phyloP scores from a whole-genome alignment of 2,888 invertebrate species.

The Parnassius glacialis region DNA sequence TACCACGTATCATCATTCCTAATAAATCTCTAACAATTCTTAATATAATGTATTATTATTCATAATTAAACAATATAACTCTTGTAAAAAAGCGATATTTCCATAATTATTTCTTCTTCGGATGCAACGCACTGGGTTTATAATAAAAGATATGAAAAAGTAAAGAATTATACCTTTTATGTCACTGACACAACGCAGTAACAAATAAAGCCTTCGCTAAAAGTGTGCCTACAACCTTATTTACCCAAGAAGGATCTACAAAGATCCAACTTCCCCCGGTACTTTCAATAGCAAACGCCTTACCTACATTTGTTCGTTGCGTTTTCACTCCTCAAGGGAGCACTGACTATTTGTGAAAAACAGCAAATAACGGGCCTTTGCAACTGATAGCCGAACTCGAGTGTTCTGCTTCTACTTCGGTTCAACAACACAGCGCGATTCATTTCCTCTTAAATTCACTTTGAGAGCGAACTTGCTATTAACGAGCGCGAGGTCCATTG shows the following conservation, averaged over 20 bases:
- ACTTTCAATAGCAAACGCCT: slow-evolving; percentile 43
- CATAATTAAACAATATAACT: too few species aligned
- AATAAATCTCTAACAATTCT: too few species aligned
- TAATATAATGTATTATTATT: too few species aligned
- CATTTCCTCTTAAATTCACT: slow-evolving; percentile 62
- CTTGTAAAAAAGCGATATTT: too few species aligned
- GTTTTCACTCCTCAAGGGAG: slow-evolving; percentile 42
- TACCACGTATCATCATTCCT: too few species aligned
- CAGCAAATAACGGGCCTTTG: slow-evolving; percentile 61
- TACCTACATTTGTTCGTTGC: slow-evolving; percentile 38
- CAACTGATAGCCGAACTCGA: slow-evolving; percentile 60
- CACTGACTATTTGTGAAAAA: slow-evolving; percentile 61
- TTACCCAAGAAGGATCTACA: slow-evolving; percentile 64
- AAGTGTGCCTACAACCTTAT: slow-evolving; percentile 50
- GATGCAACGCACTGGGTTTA: too few species aligned
- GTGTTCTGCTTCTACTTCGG: slow-evolving; percentile 36
- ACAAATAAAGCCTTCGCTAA: too few species aligned
- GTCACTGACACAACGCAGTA: too few species aligned
- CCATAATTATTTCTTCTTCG: too few species aligned
- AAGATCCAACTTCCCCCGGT: slow-evolving; percentile 57
- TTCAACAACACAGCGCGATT: slow-evolving; percentile 59
- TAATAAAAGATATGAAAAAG: too few species aligned
- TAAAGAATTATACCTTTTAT: too few species aligned
- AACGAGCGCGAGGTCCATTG: slow-evolving; percentile 24
- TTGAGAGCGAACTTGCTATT: slow-evolving; percentile 45